Evolutionary conservation across 1,140 invertebrate genomes (phyloP), one percentile per base, ranked within the genome.

Genomic region (Calycopis cecrops): DNA sequence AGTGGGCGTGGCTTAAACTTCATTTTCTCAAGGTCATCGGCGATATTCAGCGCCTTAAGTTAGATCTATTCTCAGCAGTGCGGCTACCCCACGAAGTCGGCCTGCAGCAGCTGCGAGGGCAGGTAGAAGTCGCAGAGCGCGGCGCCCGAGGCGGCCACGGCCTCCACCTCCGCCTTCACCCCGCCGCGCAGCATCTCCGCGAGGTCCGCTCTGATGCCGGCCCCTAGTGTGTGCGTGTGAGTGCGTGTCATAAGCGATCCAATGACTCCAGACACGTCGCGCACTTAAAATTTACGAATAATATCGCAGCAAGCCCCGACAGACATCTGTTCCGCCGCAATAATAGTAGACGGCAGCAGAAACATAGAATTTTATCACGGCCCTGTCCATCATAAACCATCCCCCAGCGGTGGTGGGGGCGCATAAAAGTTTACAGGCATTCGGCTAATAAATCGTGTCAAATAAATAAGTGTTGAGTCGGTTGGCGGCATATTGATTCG

Each of bases 391-490:
- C 79, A 79, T 79, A 84, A 80, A 80, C 69, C 76, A 79, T 78
- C 69, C 21, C 21, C 21, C n/a, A n/a, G n/a, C n/a, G 21, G 21
- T 63, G 60, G 66, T 66, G 65, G 68, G 65, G 69, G 71, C 71
- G 70, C 78, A 82, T 83, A 82, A 85, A 85, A 85, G 75, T 85
- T 85, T 85, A 83, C 73, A 82, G 71, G 80, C 80, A 81, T 85
- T 79, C 73, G 70, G 76, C 80, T 85, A 86, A 86, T 86, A 86
- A 86, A 86, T 86, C 79, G 81, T 71, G 75, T 81, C 76, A 81
- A 84, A 86, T 86, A 86, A 86, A 86, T 85, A 86, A 86, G 83
- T 86, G 83, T 86, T 77, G 81, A 86, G 80, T 84, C 76, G 76
- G 80, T 84, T 28, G 21, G 21, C 73, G 79, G 83, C 83, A 86